Conservation (phyloP, 2,888 invertebrate genomes). For the Osmoderma eremita region DNA sequence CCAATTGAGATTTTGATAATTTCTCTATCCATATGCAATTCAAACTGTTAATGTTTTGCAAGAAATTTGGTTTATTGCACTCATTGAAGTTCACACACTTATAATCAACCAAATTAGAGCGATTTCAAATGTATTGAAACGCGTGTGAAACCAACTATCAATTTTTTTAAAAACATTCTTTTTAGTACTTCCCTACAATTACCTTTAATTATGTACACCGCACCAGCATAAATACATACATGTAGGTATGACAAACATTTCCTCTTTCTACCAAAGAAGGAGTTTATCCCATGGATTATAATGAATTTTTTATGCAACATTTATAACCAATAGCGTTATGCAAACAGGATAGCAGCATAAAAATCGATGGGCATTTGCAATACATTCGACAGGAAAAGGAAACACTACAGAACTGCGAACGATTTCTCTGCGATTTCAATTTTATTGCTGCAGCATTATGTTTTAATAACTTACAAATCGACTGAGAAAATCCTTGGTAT, state of each 20-base stretch:
- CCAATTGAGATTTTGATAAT: too few relatives aligned
- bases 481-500: constrained; percentile 14
- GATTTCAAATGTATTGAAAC: too few relatives aligned
- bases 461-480: constrained; percentile 17
- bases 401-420: constrained; percentile 16
- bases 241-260: constrained; percentile 1
- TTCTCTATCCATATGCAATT: too few relatives aligned
- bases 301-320: constrained; percentile 30
- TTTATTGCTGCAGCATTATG: constrained; percentile 16
- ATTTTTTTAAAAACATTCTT: too few relatives aligned
- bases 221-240: neutral
- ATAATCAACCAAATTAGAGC: too few relatives aligned
- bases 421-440: constrained; percentile 18
- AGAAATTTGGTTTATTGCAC: too few relatives aligned
- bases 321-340: constrained; percentile 27
- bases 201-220: too few relatives aligned
- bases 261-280: constrained; percentile 21
- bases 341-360: constrained; percentile 27
- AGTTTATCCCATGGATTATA: constrained; percentile 33
- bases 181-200: too few relatives aligned
- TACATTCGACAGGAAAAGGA: constrained; percentile 29
- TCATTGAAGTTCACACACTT: too few relatives aligned
- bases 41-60: too few relatives aligned
- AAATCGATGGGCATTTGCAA: constrained; percentile 12
- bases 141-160: too few relatives aligned